phyloP scores from a whole-genome alignment of 2,113 vertebrate genomes.

The Mustela nigripes region DNA sequence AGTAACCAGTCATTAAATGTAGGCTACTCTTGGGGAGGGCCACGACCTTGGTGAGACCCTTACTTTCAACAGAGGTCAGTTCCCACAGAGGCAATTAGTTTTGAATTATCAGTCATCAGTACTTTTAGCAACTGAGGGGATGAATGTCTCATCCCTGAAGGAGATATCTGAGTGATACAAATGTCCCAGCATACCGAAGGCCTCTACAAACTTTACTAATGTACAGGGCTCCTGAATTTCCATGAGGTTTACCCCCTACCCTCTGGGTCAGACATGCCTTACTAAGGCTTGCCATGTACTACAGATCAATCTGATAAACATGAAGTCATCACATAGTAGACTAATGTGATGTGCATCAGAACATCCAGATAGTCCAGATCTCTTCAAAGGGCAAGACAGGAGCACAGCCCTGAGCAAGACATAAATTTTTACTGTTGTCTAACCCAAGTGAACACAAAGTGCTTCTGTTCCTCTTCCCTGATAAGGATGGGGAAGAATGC shows the following conservation, averaged over 20 bases:
- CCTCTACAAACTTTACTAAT: constrained; percentile 1
- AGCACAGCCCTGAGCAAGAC: background rate
- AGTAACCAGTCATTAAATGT: background rate
- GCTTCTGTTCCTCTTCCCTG: background rate
- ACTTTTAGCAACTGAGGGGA: background rate
- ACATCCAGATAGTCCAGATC: background rate
- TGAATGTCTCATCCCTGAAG: background rate
- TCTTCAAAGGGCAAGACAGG: background rate
- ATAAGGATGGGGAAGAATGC: background rate
- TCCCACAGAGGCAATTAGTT: background rate
- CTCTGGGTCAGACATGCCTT: background rate
- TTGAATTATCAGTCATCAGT: constrained; percentile 9
- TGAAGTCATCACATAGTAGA: background rate
- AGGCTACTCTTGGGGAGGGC: background rate
- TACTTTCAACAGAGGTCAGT: constrained; percentile 31
- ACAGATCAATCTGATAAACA: constrained; percentile 25
- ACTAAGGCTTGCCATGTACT: background rate
- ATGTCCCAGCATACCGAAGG: background rate
- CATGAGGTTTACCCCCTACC: background rate
- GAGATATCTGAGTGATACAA: background rate
- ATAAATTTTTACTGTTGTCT: background rate
- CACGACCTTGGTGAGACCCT: background rate
- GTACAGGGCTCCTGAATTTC: background rate
- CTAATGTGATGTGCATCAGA: background rate
- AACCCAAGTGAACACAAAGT: background rate